These are phyloP conservation scores for Ricordea florida DNA, from an alignment of 92 coral and sea anemone genomes.

Conservation along the genomic window DNA sequence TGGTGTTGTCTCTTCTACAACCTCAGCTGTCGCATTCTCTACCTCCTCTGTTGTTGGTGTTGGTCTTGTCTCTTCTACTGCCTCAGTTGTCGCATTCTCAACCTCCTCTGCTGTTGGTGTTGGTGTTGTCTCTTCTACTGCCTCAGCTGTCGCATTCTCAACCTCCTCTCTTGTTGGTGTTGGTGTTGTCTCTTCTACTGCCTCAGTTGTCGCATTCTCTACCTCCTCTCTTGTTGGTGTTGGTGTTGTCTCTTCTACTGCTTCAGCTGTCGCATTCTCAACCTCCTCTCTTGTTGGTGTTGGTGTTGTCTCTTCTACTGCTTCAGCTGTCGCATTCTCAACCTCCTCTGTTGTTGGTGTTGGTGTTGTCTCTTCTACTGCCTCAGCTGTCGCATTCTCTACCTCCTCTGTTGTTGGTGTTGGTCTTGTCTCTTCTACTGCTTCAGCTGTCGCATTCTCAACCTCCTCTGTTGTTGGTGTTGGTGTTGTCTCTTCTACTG, in stretches of 20 bases:
- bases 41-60: no score
- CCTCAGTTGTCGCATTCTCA: not conserved
- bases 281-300: not conserved
- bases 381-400: not conserved
- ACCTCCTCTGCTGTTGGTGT: not conserved
- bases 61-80: not conserved
- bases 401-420: not conserved
- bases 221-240: not conserved
- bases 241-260: not conserved
- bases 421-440: not conserved
- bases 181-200: not conserved
- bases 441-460: not conserved
- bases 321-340: not conserved
- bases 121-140: not conserved
- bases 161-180: no score
- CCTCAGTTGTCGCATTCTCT: no score
- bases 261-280: not conserved
- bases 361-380: not conserved
- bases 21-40: no score
- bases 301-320: not conserved
- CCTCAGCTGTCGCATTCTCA: not conserved
- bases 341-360: not conserved
- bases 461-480: not conserved
- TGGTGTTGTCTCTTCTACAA: no score
- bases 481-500: not conserved